These are phyloP conservation scores for Armadillidium nasatum DNA, from an alignment of 1,140 invertebrate species.

Conservation along the genomic window DNA sequence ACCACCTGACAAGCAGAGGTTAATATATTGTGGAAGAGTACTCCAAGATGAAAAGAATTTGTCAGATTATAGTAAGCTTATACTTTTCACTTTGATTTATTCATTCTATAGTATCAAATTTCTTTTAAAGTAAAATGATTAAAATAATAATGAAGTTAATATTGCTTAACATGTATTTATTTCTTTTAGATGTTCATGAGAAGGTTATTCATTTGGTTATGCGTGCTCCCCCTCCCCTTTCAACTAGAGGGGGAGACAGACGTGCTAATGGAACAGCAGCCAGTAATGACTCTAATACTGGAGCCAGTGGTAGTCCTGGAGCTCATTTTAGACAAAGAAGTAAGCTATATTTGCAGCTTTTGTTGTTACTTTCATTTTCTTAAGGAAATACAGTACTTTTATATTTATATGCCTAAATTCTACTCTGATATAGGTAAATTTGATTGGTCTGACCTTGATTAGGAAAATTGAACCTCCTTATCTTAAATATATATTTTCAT, in stretches of 20 bases:
- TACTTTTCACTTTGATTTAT: conserved; percentile 46
- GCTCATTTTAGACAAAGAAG: neutral
- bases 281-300: conserved; percentile 8
- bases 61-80: conserved; percentile 59
- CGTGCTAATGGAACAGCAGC: conserved; percentile 30
- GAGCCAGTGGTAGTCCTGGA: neutral
- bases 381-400: too few relatives aligned
- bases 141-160: conserved; percentile 13
- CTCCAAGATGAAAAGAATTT: conserved; percentile 84
- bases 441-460: too few relatives aligned
- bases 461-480: too few relatives aligned
- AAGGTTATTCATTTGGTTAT: conserved; percentile 93
- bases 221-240: conserved; percentile 62
- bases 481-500: too few relatives aligned
- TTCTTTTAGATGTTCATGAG: conserved; percentile 67
- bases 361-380: too few relatives aligned
- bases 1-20: conserved; percentile 70
- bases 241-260: conserved; percentile 44
- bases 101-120: conserved; percentile 26
- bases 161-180: neutral
- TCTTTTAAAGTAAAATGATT: neutral
- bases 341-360: too few relatives aligned
- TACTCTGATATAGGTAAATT: too few relatives aligned
- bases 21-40: conserved; percentile 89
- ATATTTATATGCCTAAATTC: too few relatives aligned